A percentile compares a stretch with the other conserved stretches of the same genome.
Evolutionary conservation across 1,140 invertebrate species (phyloP).

Genomic region (Drosophila miranda): DNA sequence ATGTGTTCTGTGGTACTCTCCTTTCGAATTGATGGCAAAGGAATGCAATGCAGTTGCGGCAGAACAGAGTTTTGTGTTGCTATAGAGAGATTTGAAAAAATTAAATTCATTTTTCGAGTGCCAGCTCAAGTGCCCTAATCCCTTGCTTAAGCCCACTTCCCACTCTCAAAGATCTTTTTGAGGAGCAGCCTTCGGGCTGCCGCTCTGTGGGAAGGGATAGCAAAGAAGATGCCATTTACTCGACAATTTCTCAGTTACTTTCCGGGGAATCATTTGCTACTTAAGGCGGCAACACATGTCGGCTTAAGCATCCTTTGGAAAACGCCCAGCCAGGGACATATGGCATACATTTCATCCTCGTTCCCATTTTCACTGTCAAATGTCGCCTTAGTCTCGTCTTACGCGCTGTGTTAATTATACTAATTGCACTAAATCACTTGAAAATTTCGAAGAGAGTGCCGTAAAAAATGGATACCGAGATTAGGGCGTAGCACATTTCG

Average conservation of each 20-base stretch:
- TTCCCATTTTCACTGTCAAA: conserved; percentile 62
- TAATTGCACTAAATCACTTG: conserved; percentile 80
- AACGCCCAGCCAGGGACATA: conserved; percentile 48
- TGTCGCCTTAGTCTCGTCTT: conserved; percentile 71
- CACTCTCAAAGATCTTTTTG: background rate
- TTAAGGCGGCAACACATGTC: conserved; percentile 65
- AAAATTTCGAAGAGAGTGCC: conserved; percentile 50
- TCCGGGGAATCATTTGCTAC: conserved; percentile 54
- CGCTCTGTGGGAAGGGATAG: conserved; percentile 30
- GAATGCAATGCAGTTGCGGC: too few species aligned
- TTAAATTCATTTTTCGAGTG: too few species aligned
- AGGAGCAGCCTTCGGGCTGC: too few species aligned
- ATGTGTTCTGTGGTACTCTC: too few species aligned
- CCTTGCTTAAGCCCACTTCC: too few species aligned
- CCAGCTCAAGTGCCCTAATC: too few species aligned
- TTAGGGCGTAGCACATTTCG: conserved; percentile 61
- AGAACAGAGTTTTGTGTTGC: too few species aligned
- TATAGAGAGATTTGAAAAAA: too few species aligned
- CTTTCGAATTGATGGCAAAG: background rate
- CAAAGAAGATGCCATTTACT: conserved; percentile 21
- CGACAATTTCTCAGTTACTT: conserved; percentile 38
- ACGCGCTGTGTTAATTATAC: conserved; percentile 74
- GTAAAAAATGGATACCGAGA: conserved; percentile 58
- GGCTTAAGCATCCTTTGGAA: conserved; percentile 56
- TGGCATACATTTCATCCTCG: conserved; percentile 48